Evolutionary conservation across 1,140 invertebrate species (phyloP), one percentile per base, ranked within the genome.

Genomic region (Hyles euphorbiae): DNA sequence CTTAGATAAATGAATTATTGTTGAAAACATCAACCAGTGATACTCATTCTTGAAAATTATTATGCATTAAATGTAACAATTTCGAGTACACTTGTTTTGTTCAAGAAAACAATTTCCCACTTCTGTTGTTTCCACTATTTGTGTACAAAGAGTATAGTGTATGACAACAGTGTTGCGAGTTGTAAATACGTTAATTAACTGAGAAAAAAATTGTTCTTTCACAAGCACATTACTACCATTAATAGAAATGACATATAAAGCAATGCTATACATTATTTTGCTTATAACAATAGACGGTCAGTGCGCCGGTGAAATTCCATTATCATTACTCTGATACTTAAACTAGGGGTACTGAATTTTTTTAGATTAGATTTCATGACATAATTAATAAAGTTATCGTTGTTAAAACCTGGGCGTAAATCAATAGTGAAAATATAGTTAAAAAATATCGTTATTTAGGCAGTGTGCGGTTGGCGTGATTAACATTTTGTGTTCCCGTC

Each of bases 401-500:
- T 40, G 22, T 22, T 22, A 22, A 40, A 40, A 40, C 36, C 36
- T 12, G 52, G 52, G 9, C 34, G 5, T 22, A 54, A 54, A 54
- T 33, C 43, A 54, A 54, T 54, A 54, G 43, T 54, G 54, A 46
- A 63, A 40, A 40, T 40, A 40, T 40, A 40, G 36, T 40, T 40
- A 40, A 40, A 40, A 40, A 40, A 40, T 40, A 53, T 46, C 56
- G 12, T 59, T 36, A 65, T 54, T 47, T 43, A 46, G 60, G 72
- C 61, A 68, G 68, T 68, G 73, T 71, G 81, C 72, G 80, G 79
- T 76, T 60, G 78, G 74, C 67, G 55, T 61, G 40, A 48, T 72
- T 60, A 77, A 72, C 53, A 65, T 62, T 73, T 86, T 86, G 74
- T 84, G 81, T 87, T 87, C 83, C 84, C 84, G 84, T 87, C 83